Percentiles rank a stretch among this genome's conserved stretches.
phyloP scores from a whole-genome alignment of 1,140 invertebrate genomes.

The Ooceraea biroi region DNA sequence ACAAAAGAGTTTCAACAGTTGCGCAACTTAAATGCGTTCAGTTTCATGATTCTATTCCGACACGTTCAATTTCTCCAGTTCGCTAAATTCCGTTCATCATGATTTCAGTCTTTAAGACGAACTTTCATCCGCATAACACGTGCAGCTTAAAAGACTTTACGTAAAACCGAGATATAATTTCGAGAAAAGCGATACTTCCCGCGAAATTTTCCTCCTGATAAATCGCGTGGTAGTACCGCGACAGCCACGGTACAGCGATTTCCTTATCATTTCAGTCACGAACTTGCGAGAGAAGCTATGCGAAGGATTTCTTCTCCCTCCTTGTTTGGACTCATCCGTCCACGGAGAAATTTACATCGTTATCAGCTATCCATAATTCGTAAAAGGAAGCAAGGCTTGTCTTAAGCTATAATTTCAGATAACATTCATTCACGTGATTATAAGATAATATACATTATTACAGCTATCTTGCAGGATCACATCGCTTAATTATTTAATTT shows the following conservation, averaged over 20 bases:
- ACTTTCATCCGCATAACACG: neutral
- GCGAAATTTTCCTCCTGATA: conserved; percentile 27
- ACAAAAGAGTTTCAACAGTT: neutral
- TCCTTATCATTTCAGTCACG: conserved; percentile 44
- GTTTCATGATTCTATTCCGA: too few species aligned
- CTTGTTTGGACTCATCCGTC: neutral
- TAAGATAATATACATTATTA: neutral
- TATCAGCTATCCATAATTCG: conserved; percentile 12
- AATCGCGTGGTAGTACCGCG: neutral
- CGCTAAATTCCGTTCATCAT: neutral
- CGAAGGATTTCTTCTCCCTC: neutral
- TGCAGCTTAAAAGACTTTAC: neutral
- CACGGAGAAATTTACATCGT: neutral
- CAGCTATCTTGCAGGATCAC: neutral
- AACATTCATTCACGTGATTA: neutral
- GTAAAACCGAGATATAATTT: conserved; percentile 13
- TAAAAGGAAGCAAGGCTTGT: neutral
- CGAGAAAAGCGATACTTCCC: neutral
- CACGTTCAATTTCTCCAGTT: too few species aligned
- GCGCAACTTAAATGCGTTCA: too few species aligned
- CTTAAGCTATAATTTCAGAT: neutral
- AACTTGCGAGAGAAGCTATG: neutral
- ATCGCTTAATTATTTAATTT: neutral
- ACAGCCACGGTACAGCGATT: neutral
- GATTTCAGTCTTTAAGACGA: neutral